Percentiles rank a stretch among this genome's conserved stretches.
Conservation (phyloP, 2,797 vertebrate species). For the Toxotes lorentzi region DNA sequence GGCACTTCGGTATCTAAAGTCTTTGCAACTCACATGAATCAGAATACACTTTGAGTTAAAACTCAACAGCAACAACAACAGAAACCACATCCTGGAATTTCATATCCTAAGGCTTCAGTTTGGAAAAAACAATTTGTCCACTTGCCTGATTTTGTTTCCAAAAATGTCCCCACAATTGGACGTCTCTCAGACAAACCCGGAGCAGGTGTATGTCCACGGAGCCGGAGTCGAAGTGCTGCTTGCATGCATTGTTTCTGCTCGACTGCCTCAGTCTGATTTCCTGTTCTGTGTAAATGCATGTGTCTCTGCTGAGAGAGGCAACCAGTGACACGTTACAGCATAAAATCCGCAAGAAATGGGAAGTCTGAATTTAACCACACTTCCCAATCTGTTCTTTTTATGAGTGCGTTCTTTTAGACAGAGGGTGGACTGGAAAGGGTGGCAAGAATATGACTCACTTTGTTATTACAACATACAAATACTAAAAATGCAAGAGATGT, state of each 20-base stretch:
- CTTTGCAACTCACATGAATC: neutral
- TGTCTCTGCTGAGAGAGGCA: constrained; percentile 6
- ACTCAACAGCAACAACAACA: neutral
- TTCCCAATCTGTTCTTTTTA: constrained; percentile 25
- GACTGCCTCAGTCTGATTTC: constrained; percentile 55
- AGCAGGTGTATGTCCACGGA: constrained; percentile 2
- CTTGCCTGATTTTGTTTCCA: constrained; percentile 56
- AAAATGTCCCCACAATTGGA: neutral
- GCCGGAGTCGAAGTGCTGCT: constrained; percentile 21
- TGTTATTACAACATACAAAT: constrained; percentile 4
- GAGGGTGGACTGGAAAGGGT: neutral
- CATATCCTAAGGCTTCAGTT: neutral
- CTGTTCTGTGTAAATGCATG: constrained; percentile 53
- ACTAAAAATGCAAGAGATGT: neutral
- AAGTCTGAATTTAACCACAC: constrained; percentile 60
- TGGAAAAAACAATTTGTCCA: neutral
- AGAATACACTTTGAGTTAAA: neutral
- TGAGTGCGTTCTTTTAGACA: constrained; percentile 26
- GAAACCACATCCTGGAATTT: neutral
- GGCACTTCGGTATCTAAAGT: neutral
- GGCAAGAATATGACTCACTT: constrained; percentile 20
- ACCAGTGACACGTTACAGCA: constrained; percentile 29
- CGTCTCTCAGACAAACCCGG: neutral
- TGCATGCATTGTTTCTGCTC: constrained; percentile 24
- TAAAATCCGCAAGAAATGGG: constrained; percentile 66